phyloP scores from a whole-genome alignment of 35 echinoderm and acorn worm genomes.

The Ptychodera flava region DNA sequence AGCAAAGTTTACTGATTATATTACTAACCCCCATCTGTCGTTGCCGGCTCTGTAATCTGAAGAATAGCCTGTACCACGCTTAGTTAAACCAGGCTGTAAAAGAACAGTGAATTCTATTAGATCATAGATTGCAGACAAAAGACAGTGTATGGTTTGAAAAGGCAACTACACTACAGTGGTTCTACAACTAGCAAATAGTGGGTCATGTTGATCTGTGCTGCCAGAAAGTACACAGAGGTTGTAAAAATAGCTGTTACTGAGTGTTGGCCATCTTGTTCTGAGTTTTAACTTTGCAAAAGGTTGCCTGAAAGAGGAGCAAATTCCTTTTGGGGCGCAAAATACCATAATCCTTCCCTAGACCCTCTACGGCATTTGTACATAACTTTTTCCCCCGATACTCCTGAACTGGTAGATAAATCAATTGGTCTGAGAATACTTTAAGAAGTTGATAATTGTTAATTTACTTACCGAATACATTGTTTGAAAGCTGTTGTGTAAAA shows the following conservation, averaged over 20 bases:
- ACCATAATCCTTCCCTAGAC: too few relatives aligned
- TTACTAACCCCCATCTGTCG: slow-evolving; percentile 16
- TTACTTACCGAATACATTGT: slow-evolving; percentile 72
- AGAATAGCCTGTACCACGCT: background rate
- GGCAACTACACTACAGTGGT: background rate
- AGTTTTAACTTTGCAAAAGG: too few relatives aligned
- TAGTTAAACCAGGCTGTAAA: slow-evolving; percentile 21
- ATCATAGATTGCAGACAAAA: background rate
- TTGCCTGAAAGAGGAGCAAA: too few relatives aligned
- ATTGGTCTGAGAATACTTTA: too few relatives aligned
- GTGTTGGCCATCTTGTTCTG: background rate
- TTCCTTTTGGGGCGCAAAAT: too few relatives aligned
- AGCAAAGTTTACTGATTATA: too few relatives aligned
- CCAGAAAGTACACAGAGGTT: background rate
- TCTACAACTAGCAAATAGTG: background rate
- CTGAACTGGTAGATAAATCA: too few relatives aligned
- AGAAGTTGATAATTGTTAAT: too few relatives aligned
- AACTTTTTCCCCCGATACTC: too few relatives aligned
- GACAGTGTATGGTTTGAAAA: background rate
- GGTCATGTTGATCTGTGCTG: background rate
- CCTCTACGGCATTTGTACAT: too few relatives aligned
- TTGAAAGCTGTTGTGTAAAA: slow-evolving; percentile 38
- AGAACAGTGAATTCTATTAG: background rate
- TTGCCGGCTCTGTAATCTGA: slow-evolving; percentile 13
- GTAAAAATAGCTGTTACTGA: background rate